These are phyloP conservation scores for Corythaeola cristata DNA, from an alignment of 2,113 vertebrate species.

Conservation along the genomic window DNA sequence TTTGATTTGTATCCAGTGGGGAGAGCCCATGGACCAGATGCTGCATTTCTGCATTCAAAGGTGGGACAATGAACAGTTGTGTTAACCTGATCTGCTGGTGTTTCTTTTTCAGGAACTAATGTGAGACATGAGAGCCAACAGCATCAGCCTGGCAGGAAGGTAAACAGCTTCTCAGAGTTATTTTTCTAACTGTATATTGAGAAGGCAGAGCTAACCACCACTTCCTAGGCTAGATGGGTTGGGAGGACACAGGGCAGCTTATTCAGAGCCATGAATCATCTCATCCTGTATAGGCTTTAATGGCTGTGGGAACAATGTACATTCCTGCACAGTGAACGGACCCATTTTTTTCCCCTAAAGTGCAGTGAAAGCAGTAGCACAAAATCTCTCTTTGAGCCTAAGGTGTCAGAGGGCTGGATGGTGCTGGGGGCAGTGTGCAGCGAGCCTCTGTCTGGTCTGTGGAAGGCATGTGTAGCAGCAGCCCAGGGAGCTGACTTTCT, in stretches of 20 bases:
- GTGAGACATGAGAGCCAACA: neutral
- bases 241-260: neutral
- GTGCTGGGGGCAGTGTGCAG: neutral
- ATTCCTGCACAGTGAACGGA: neutral
- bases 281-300: neutral
- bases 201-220: neutral
- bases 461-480: neutral
- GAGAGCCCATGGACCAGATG: neutral
- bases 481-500: neutral
- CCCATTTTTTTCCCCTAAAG: neutral
- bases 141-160: conserved; percentile 57
- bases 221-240: neutral
- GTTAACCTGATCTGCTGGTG: neutral
- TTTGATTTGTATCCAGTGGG: neutral
- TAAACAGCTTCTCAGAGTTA: neutral
- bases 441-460: neutral
- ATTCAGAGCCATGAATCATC: neutral
- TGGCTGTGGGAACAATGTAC: neutral
- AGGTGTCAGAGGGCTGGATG: neutral
- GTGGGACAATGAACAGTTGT: neutral
- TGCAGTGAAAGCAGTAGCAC: neutral
- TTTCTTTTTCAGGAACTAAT: conserved; percentile 36
- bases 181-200: neutral
- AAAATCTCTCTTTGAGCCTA: neutral
- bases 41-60: neutral